Evolutionary conservation across 2,797 vertebrate genomes (phyloP).

Genomic region (Cryptoprocta ferox): DNA sequence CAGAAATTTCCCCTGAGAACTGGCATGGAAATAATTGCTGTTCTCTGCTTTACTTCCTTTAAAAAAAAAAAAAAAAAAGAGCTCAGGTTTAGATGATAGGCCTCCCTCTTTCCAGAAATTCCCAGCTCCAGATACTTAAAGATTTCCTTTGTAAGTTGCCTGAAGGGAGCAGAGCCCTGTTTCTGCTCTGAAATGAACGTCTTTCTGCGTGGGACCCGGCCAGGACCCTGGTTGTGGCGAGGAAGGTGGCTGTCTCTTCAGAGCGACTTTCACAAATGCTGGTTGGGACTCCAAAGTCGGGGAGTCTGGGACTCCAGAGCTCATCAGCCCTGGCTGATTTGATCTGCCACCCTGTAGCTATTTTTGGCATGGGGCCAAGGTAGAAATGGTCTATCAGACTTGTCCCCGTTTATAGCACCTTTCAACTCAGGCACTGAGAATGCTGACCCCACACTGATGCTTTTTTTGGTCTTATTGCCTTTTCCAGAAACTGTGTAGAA

Average conservation of each 20-base stretch:
- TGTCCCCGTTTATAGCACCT: constrained; percentile 12
- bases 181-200: not conserved
- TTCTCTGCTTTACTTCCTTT: constrained; percentile 21
- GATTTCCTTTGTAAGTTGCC: not conserved
- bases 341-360: not conserved
- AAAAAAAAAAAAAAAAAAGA: constrained; percentile 33
- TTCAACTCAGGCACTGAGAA: not conserved
- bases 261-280: not conserved
- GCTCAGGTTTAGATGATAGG: constrained; percentile 23
- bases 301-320: not conserved
- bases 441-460: not conserved
- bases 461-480: constrained; percentile 25
- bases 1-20: not conserved
- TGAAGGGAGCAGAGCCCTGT: not conserved
- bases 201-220: not conserved
- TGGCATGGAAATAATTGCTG: not conserved
- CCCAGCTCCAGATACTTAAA: constrained; percentile 14
- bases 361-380: not conserved
- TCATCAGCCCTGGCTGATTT: not conserved
- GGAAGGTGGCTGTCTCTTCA: not conserved
- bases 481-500: constrained; percentile 60
- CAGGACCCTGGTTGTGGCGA: not conserved
- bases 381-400: not conserved
- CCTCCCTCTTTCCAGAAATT: constrained; percentile 37
- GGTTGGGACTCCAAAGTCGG: not conserved